phyloP scores from a whole-genome alignment of 1,140 invertebrate species.

The Bombus confusus region DNA sequence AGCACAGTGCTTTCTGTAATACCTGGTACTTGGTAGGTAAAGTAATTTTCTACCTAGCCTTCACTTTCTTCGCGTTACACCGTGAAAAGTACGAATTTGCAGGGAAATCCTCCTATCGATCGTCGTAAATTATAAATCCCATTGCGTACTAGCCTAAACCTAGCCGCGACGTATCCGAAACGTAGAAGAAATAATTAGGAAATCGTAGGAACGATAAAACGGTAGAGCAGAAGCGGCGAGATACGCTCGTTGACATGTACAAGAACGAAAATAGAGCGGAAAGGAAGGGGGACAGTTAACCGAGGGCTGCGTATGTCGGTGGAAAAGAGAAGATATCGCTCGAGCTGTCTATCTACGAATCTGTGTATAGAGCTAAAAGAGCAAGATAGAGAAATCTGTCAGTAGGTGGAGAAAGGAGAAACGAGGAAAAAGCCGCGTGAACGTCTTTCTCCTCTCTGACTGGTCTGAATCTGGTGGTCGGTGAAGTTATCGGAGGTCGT shows the following conservation, averaged over 20 bases:
- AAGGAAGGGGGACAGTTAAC: neutral
- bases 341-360: neutral
- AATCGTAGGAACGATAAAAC: neutral
- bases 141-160: too few relatives aligned
- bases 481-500: constrained; percentile 53
- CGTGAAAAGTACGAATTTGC: too few relatives aligned
- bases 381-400: neutral
- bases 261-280: neutral
- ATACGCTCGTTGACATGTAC: neutral
- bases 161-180: neutral
- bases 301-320: constrained; percentile 4
- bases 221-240: neutral
- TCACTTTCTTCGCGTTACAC: too few relatives aligned
- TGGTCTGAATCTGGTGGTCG: neutral
- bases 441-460: constrained; percentile 1
- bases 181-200: neutral
- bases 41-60: too few relatives aligned
- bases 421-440: neutral
- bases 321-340: neutral
- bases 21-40: too few relatives aligned
- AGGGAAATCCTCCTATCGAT: too few relatives aligned
- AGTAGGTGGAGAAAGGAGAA: too few relatives aligned
- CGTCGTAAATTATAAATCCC: too few relatives aligned
- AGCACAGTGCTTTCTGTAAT: too few relatives aligned
- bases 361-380: constrained; percentile 17